Base-by-base conservation (phyloP, 2,888 invertebrate species). In the Pollenia griseotomentosa region DNA sequence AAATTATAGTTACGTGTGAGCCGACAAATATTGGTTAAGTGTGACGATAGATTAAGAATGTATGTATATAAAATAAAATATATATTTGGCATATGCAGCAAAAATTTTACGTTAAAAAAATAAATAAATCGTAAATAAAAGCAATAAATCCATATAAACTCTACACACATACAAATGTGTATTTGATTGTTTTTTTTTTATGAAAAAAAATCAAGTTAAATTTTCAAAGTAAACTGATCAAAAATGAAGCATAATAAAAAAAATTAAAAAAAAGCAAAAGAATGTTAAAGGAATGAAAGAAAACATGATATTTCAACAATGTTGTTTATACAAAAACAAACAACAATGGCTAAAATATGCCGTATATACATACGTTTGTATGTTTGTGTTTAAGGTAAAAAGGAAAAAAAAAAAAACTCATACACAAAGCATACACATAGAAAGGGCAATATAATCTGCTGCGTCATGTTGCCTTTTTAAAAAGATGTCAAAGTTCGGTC, bases 401-500 rank as follows among this genome's bases (percentile, higher is more conserved):
- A 75, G 40, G 44, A 68, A 57, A 42, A 81, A 81, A 42, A 10
- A 5, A 23, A 73, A 68, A 70, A 46, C 11, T 33, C 23, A 59
- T 42, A 42, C 2, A 44, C 19, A 44, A n/a, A 48, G 19, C 33
- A 61, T 23, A 65, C 16, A 12, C 14, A 57, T 63, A 83, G 44
- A 40, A 65, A 40, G 71, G 68, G 81, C 73, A 88, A 88, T 61
- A 85, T 85, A 88, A 88, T 86, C 88, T 88, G 88, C 86, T 78
- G 85, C 81, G 78, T 84, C 85, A 85, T 88, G 86, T 86, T 85
- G 78, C 81, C 81, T 89, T 87, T 87, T 88, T 84, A 77, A 85
- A 88, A 88, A 87, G 81, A 88, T 89, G 89, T 88, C 89, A 89
- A 88, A 89, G 88, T 86, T 89, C 80, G 88, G 87, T 85, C 87